Evolutionary conservation across 2,888 invertebrate species (phyloP).

Genomic region (Euzetes globulus): DNA sequence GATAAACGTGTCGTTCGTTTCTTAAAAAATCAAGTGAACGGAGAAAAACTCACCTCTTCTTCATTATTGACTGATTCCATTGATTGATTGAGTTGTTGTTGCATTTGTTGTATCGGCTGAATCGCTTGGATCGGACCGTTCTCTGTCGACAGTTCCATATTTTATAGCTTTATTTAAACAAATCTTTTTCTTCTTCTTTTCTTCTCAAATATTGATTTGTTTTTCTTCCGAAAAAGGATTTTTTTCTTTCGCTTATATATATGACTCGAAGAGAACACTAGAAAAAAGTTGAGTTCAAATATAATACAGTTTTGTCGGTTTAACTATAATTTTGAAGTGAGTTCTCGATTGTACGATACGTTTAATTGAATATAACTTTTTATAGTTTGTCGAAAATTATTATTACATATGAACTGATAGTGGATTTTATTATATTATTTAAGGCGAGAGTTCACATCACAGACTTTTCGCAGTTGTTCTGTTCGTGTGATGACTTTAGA

Average conservation of each 20-base stretch:
- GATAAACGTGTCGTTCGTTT: background rate
- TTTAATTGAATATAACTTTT: background rate
- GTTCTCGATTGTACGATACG: background rate
- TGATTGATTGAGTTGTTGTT: constrained; percentile 70
- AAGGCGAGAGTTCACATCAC: constrained; percentile 25
- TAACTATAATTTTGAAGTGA: background rate
- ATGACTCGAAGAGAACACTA: background rate
- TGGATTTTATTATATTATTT: background rate
- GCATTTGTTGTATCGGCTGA: constrained; percentile 79
- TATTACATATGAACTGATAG: constrained; percentile 17
- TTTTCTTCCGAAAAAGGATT: background rate
- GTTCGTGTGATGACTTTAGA: constrained; percentile 13
- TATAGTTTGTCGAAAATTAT: background rate
- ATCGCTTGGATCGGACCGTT: constrained; percentile 50
- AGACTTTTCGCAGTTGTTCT: constrained; percentile 10
- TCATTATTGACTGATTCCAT: constrained; percentile 97
- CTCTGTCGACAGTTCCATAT: constrained; percentile 21
- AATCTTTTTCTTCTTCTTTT: background rate
- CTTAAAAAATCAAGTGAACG: no score
- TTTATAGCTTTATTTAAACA: constrained; percentile 1
- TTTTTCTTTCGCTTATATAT: background rate
- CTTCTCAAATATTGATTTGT: background rate
- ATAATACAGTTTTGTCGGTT: background rate
- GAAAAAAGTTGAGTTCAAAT: background rate
- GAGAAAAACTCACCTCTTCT: constrained; percentile 70